Evolutionary conservation across 2,888 invertebrate species (phyloP), one percentile per base, ranked within the genome.

Genomic region (Sepioteuthis lessoniana): DNA sequence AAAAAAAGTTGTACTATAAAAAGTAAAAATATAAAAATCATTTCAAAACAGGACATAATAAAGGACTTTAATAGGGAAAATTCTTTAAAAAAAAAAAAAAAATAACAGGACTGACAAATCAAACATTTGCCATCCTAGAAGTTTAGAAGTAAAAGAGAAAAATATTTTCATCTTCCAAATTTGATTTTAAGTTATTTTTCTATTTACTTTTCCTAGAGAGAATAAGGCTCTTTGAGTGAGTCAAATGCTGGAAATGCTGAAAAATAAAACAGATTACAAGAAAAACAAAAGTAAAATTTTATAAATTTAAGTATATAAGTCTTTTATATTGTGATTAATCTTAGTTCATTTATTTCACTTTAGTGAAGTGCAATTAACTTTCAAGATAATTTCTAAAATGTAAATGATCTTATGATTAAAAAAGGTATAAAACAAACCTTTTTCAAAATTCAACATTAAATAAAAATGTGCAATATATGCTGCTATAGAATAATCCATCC

Each of bases 261-360:
- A 76, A 76, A 76, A 76, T 76, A 76, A 76, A 76, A 76, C n/a
- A 76, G 25, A 76, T 76, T 76, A 76, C 76, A 55, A 55, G 50
- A 55, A 55, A 55, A 55, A n/a, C n/a, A 76, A 21, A 55, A 55
- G 25, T 55, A 21, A 21, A 5, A 55, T 21, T 21, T 55, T 25
- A 55, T 21, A 5, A 55, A 55, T 55, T 21, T 25, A 25, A 5
- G 25, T 5, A 42, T n/a, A n/a, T n/a, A 42, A 42, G 7, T 42
- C 42, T 42, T 42, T 42, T n/a, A n/a, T 19, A 76, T n/a, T 76
- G n/a, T 35, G 8, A n/a, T 76, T 76, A 13, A n/a, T n/a, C 35
- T 76, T 35, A 76, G n/a, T n/a, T n/a, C 21, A 76, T 76, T 76
- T 28, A 31, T 60, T 13, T 55, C 21, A 7, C 16, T 76, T 76